Percentiles rank a stretch among this genome's conserved stretches.
phyloP scores from a whole-genome alignment of 2,797 vertebrate genomes.

The Saxicola maurus region DNA sequence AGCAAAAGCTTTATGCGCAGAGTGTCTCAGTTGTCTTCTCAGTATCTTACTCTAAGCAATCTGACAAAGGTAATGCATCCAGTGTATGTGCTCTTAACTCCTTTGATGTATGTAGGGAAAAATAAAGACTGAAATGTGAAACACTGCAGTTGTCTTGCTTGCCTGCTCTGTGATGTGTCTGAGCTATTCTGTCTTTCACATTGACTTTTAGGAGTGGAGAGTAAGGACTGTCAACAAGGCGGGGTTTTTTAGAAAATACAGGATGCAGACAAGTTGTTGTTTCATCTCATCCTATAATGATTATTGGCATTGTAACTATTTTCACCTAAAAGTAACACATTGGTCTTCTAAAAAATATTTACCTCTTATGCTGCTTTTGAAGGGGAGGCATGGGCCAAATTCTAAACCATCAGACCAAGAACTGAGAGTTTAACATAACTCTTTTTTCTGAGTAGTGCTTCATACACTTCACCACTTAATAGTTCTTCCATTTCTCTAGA shows the following conservation, averaged over 20 bases:
- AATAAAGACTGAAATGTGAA: not conserved
- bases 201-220: not conserved
- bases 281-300: not conserved
- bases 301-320: not conserved
- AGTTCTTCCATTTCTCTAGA: not conserved
- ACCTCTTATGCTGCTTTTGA: not conserved
- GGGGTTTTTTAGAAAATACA: not conserved
- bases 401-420: not conserved
- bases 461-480: not conserved
- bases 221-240: not conserved
- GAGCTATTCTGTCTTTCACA: not conserved
- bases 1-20: conserved; percentile 95
- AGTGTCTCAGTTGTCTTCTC: conserved; percentile 94
- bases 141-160: not conserved
- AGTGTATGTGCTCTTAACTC: conserved; percentile 15
- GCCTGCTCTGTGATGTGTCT: not conserved
- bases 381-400: not conserved
- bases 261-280: not conserved
- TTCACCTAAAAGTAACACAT: not conserved
- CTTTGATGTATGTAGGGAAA: not conserved
- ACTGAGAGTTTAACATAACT: not conserved
- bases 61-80: conserved; percentile 87
- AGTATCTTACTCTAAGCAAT: conserved; percentile 94
- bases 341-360: not conserved
- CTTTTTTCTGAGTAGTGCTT: not conserved